Conservation (phyloP, 2,113 vertebrate genomes). For the Leptodactylus fuscus region DNA sequence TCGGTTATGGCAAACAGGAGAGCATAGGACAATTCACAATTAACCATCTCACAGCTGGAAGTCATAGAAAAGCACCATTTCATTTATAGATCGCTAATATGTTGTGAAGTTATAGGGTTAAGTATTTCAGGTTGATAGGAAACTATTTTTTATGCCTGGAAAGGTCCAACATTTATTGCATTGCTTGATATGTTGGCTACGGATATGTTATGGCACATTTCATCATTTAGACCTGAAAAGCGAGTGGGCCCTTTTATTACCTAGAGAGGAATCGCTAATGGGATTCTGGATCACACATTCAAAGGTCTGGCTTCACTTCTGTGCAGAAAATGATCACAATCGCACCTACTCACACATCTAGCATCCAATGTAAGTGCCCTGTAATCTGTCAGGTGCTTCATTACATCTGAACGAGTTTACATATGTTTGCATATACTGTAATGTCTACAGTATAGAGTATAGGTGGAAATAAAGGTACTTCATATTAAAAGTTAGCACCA, state of each 20-base stretch:
- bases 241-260: constrained; percentile 42
- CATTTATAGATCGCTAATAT: neutral
- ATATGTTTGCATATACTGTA: neutral
- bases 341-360: neutral
- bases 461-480: neutral
- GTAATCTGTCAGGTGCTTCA: neutral
- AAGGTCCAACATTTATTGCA: constrained; percentile 39
- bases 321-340: neutral
- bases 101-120: neutral
- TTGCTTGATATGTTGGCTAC: constrained; percentile 24
- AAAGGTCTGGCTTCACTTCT: constrained; percentile 8
- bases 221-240: constrained; percentile 21
- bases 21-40: constrained; percentile 43
- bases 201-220: constrained; percentile 45
- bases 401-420: too few species aligned
- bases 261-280: constrained; percentile 24
- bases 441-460: neutral
- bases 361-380: neutral
- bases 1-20: constrained; percentile 30
- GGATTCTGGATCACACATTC: constrained; percentile 22
- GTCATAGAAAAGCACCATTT: neutral
- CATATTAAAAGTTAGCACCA: too few species aligned
- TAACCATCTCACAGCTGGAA: constrained; percentile 51
- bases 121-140: constrained; percentile 10
- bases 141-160: constrained; percentile 23